Base-by-base conservation (phyloP, 2,888 invertebrate species). In the Pheosia tremula region DNA sequence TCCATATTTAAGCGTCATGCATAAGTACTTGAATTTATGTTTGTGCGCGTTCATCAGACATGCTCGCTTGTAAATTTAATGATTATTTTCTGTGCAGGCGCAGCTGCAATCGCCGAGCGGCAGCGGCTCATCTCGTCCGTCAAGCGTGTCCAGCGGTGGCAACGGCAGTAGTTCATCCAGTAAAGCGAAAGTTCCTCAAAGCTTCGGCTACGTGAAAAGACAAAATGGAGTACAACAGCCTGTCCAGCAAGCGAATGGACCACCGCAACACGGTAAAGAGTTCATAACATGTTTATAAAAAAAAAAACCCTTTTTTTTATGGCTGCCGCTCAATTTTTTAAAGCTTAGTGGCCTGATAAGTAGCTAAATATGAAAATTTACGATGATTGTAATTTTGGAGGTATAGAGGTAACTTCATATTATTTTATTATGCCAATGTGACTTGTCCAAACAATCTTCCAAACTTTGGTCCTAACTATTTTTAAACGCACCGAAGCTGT, bases 191-290 rank as follows among this genome's bases (percentile, higher is more conserved):
- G 97, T 97, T 11, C 97, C 97, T 8, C 97, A 97, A 77, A 97
- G 96, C 86, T 97, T 97, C 80, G 97, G 97, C 59, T 97, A 97
- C 85, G 96, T 97, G 56, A 97, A 97, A 83, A 95, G 97, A 76
- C 95, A 96, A 66, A 96, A 96, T 72, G 95, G 95, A 53, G 93
- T 92, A 7, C 94, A 94, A 61, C 93, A 95, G 63, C 94, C 79
- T 7, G 66, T 94, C 8, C 85, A 85, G 9, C 88, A 88, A 58
- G 75, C 91, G 0, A 86, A 89, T 60, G 91, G 90, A 56, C 86
- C 86, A 4, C 87, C 88, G n/a, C 91, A 86, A 67, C 93, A 92
- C 71, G 83, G 84, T 59, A 88, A 88, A 5, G 24, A n/a, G n/a
- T n/a, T n/a, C n/a, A n/a, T n/a, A n/a, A n/a, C n/a, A n/a, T n/a